Evolutionary conservation across 2,888 invertebrate genomes (phyloP).

Genomic region (Lingula anatina): DNA sequence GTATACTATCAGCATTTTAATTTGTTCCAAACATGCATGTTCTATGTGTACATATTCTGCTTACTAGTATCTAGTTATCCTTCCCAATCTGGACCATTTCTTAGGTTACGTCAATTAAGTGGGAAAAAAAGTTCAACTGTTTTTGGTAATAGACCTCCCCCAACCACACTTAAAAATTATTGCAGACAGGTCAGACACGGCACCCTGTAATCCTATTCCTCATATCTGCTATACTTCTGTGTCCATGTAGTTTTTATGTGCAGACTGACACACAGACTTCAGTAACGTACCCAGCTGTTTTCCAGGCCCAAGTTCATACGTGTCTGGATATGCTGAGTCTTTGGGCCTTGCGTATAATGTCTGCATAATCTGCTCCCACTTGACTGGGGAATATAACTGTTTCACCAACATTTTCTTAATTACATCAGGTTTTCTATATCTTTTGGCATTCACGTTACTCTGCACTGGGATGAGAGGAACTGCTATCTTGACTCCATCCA

Average conservation of each 20-base stretch:
- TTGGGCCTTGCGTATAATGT: constrained; percentile 60
- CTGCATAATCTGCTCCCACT: constrained; percentile 89
- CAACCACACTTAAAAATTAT: too few species aligned
- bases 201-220: too few species aligned
- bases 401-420: constrained; percentile 21
- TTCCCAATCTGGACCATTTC: too few species aligned
- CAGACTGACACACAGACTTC: constrained; percentile 79
- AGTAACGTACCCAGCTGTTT: constrained; percentile 70
- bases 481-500: constrained; percentile 59
- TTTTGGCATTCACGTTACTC: constrained; percentile 67
- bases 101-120: too few species aligned
- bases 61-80: too few species aligned
- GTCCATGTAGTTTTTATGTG: constrained; percentile 47
- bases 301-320: constrained; percentile 85
- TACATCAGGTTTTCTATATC: constrained; percentile 55
- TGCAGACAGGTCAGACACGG: too few species aligned
- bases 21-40: too few species aligned
- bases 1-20: too few species aligned
- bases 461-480: constrained; percentile 68
- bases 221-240: constrained; percentile 18
- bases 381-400: constrained; percentile 42
- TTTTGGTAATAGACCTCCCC: too few species aligned
- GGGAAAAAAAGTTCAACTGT: too few species aligned
- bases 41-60: too few species aligned
- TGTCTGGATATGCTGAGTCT: constrained; percentile 64